Conservation (phyloP, 2,113 vertebrate species). For the cat (Felis catus) region DNA sequence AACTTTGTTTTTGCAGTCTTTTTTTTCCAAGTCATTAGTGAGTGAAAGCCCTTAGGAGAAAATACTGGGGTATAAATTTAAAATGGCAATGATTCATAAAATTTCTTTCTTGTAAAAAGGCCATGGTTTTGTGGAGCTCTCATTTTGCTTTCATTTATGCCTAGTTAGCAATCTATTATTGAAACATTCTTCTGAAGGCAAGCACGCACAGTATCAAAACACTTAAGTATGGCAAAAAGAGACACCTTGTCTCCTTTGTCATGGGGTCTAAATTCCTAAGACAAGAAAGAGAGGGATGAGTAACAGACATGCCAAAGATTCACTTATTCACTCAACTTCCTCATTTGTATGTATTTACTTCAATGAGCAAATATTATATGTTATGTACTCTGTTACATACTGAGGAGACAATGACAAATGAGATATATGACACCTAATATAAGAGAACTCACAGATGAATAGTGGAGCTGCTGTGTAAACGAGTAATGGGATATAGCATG, state of each 20-base stretch:
- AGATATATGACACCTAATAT: neutral
- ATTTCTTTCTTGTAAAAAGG: slow-evolving; percentile 41
- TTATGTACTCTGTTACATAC: neutral
- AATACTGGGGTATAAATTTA: slow-evolving; percentile 33
- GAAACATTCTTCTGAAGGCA: neutral
- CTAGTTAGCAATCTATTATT: slow-evolving; percentile 41
- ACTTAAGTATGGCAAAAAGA: neutral
- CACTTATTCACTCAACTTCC: neutral
- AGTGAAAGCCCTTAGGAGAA: slow-evolving; percentile 45
- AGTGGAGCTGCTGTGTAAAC: too few species aligned
- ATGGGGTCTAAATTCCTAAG: neutral
- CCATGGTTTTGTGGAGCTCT: neutral
- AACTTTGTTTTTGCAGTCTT: neutral
- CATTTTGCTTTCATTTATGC: slow-evolving; percentile 48
- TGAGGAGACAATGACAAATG: neutral
- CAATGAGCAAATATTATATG: neutral
- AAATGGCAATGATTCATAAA: slow-evolving; percentile 67
- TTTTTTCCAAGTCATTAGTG: slow-evolving; percentile 28
- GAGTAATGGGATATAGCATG: accelerated
- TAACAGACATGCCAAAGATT: neutral
- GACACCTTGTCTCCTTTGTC: neutral
- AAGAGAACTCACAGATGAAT: neutral
- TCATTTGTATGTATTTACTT: neutral
- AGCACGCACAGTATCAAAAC: neutral
- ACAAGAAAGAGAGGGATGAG: neutral